Evolutionary conservation across 1,140 invertebrate species (phyloP).

Genomic region (Drosophila nasuta): DNA sequence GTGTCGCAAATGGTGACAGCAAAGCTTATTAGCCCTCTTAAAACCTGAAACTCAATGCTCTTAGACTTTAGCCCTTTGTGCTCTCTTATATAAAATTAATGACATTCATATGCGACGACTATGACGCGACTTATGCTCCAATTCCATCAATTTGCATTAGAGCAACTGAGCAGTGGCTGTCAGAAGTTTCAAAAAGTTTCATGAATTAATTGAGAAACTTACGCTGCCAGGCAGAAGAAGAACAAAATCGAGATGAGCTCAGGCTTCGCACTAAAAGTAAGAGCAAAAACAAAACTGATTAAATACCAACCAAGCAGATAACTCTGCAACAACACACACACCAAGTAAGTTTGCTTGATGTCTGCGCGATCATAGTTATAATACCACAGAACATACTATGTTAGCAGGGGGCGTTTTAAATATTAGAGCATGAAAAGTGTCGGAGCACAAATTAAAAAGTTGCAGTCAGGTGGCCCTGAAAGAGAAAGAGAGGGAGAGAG

Average conservation of each 20-base stretch:
- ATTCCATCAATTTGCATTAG: slow-evolving; percentile 71
- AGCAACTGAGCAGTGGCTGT: slow-evolving; percentile 47
- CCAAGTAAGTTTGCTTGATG: slow-evolving; percentile 20
- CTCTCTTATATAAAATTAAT: slow-evolving; percentile 49
- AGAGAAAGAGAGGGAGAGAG: background rate
- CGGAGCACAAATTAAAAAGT: slow-evolving; percentile 62
- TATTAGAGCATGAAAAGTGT: slow-evolving; percentile 75
- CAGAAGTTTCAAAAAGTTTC: slow-evolving; percentile 71
- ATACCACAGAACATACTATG: background rate
- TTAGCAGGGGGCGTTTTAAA: slow-evolving; percentile 41
- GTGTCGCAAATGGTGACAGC: slow-evolving; percentile 72
- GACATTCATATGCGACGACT: slow-evolving; percentile 48
- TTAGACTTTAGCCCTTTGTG: slow-evolving; percentile 32
- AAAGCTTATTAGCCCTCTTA: slow-evolving; percentile 56
- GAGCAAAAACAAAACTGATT: slow-evolving; percentile 64
- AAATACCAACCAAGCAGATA: slow-evolving; percentile 51
- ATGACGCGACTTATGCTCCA: slow-evolving; percentile 51
- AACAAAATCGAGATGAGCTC: slow-evolving; percentile 38
- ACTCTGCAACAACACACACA: slow-evolving; percentile 38
- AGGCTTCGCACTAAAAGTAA: slow-evolving; percentile 28
- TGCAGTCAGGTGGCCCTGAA: slow-evolving; percentile 23
- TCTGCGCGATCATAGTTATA: slow-evolving; percentile 28
- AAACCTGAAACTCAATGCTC: background rate
- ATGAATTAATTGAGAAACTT: slow-evolving; percentile 78
- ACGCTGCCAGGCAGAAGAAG: slow-evolving; percentile 14